Evolutionary conservation across 2,113 vertebrate species (phyloP).

Genomic region (Pelecanus crispus): DNA sequence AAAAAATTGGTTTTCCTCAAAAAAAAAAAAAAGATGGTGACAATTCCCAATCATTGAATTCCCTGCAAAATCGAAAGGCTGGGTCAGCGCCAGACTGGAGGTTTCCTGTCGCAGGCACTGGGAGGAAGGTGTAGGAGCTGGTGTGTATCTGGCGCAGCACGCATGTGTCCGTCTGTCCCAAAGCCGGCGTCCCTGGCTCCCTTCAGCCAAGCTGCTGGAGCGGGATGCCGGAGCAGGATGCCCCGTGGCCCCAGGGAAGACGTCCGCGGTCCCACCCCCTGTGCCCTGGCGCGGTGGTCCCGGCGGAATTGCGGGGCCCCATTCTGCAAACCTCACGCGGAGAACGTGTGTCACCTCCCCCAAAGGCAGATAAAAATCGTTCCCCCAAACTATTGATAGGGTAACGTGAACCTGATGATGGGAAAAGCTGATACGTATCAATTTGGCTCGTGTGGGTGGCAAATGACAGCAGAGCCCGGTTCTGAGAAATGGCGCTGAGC

Average conservation of each 20-base stretch:
- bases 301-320: rapidly evolving
- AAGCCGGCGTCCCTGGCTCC: rapidly evolving
- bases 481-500: neutral
- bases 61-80: neutral
- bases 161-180: neutral
- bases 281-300: neutral
- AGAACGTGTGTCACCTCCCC: neutral
- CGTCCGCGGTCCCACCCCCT: rapidly evolving
- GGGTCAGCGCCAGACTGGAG: neutral
- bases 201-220: neutral
- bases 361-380: neutral
- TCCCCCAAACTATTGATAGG: neutral
- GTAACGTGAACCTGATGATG: neutral
- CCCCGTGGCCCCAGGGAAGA: neutral
- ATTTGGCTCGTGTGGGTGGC: neutral
- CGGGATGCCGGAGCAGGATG: neutral
- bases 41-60: neutral
- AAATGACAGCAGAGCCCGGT: neutral
- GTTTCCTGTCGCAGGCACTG: rapidly evolving
- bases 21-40: neutral
- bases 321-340: rapidly evolving
- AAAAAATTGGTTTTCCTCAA: neutral
- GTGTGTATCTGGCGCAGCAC: rapidly evolving
- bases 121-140: neutral
- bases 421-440: neutral